Percentiles rank a stretch among this genome's conserved stretches.
Conservation (phyloP, 2,113 vertebrate species). For the Coptodon rendalli region DNA sequence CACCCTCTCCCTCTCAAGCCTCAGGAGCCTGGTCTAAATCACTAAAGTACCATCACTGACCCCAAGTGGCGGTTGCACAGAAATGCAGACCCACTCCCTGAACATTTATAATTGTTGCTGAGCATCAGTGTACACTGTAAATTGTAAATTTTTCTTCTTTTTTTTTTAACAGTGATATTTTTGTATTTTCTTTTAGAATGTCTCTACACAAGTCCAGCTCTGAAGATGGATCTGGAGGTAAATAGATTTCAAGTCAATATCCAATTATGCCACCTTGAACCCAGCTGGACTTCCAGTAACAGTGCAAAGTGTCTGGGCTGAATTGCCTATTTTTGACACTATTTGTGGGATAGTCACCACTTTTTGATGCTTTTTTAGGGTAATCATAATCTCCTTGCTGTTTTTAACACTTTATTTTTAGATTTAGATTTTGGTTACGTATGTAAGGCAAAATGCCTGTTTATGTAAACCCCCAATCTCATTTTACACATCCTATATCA, state of each 20-base stretch:
- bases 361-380: not conserved
- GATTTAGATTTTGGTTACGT: not conserved
- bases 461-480: not conserved
- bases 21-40: constrained; percentile 43
- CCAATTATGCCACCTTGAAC: not conserved
- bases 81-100: not conserved
- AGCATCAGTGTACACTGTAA: not conserved
- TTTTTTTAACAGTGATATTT: not conserved
- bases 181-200: constrained; percentile 62
- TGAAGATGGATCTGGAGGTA: constrained; percentile 89
- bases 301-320: not conserved
- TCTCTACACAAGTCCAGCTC: constrained; percentile 93
- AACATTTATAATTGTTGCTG: not conserved
- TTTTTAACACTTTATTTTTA: not conserved
- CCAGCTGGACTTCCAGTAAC: not conserved
- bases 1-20: constrained; percentile 52
- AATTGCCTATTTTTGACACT: not conserved
- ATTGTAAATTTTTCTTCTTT: not conserved
- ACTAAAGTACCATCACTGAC: constrained; percentile 50
- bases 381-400: not conserved
- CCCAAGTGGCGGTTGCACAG: constrained; percentile 44
- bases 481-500: not conserved
- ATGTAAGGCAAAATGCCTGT: not conserved
- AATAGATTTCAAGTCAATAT: constrained; percentile 15
- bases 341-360: not conserved